These are phyloP conservation scores for Thaumetopoea pityocampa DNA, from an alignment of 1,140 invertebrate genomes.

Conservation along the genomic window DNA sequence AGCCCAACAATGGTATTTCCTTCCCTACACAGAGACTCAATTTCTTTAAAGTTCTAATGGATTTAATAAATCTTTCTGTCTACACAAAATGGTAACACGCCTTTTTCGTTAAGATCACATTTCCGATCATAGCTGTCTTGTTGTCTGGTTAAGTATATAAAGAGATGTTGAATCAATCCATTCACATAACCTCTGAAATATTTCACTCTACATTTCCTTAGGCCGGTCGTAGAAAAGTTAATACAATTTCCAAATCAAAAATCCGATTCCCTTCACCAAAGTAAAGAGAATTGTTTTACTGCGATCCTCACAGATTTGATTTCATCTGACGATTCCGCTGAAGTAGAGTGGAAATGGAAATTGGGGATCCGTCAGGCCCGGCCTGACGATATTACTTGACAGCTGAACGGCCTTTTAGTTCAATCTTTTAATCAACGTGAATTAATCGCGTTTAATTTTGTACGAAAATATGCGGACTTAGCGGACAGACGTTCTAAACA, in stretches of 20 bases:
- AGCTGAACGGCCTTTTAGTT: conserved; percentile 1
- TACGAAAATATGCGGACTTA: too few relatives aligned
- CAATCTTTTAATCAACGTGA: conserved; percentile 19
- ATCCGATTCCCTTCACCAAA: conserved; percentile 16
- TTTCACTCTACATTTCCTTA: conserved; percentile 10
- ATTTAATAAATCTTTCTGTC: too few relatives aligned
- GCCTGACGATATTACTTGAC: conserved; percentile 8
- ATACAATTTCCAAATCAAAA: conserved; percentile 24
- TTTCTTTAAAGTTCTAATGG: too few relatives aligned
- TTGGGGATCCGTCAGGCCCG: conserved; percentile 1
- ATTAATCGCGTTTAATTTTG: conserved; percentile 15
- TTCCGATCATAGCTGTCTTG: too few relatives aligned
- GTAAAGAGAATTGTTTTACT: conserved; percentile 19
- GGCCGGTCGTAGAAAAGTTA: conserved; percentile 13
- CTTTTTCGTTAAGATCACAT: too few relatives aligned
- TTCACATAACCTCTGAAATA: conserved; percentile 8
- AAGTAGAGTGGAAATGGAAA: conserved; percentile 22
- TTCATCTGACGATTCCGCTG: conserved; percentile 11
- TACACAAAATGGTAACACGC: too few relatives aligned
- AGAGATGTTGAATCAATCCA: too few relatives aligned
- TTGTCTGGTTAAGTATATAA: too few relatives aligned
- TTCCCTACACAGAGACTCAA: too few relatives aligned
- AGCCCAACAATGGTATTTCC: too few relatives aligned
- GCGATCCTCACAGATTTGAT: conserved; percentile 16
- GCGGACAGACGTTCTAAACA: too few relatives aligned